A percentile compares a stretch with the other conserved stretches of the same genome.
These are phyloP conservation scores for Apotomis turbidana DNA, from an alignment of 2,888 invertebrate species.

Conservation along the genomic window DNA sequence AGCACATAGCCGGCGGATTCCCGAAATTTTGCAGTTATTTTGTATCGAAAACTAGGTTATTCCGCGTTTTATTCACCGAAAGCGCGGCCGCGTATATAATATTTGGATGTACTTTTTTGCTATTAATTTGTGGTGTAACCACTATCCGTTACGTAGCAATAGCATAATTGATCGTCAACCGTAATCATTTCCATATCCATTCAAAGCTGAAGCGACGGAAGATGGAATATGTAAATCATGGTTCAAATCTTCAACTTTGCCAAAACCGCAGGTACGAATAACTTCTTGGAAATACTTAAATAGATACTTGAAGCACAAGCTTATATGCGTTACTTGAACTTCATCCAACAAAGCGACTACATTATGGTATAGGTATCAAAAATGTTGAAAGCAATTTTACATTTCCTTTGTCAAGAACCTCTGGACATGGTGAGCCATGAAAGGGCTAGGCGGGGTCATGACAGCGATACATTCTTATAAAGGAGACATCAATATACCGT, in stretches of 20 bases:
- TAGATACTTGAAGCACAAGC: too few relatives aligned
- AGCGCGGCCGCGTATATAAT: constrained; percentile 45
- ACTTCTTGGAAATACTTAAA: too few relatives aligned
- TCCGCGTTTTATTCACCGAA: constrained; percentile 69
- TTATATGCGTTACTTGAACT: too few relatives aligned
- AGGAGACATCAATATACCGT: constrained; percentile 13
- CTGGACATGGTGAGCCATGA: background rate
- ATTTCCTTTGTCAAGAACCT: background rate
- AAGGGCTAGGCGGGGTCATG: background rate
- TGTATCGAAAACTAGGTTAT: constrained; percentile 83
- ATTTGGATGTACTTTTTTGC: constrained; percentile 19
- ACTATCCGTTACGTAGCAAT: background rate
- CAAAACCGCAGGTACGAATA: too few relatives aligned
- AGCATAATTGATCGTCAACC: background rate
- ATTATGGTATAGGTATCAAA: background rate
- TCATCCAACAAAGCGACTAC: background rate
- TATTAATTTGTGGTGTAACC: constrained; percentile 21
- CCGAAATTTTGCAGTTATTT: constrained; percentile 83
- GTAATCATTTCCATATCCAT: background rate
- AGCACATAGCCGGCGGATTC: constrained; percentile 72
- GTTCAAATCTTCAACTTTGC: too few relatives aligned
- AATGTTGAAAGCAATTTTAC: background rate
- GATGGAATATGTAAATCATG: too few relatives aligned
- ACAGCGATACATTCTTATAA: background rate
- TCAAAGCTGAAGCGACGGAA: too few relatives aligned